Evolutionary conservation across 2,113 vertebrate genomes (phyloP).

Genomic region (Mormoops blainvillei): DNA sequence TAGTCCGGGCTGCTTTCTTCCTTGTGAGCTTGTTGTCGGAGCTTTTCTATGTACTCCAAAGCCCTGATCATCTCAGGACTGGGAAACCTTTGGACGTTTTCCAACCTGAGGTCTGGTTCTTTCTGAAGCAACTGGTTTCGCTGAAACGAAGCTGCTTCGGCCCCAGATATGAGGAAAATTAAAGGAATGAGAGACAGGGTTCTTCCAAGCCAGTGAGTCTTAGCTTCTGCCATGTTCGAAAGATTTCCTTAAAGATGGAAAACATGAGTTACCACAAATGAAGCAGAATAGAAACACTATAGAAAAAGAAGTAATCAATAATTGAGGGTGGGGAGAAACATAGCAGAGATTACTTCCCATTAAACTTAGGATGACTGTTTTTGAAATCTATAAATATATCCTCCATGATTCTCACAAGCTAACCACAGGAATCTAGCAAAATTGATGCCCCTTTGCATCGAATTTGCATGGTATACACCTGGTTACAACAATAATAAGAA

Average conservation of each 20-base stretch:
- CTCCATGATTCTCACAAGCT: not conserved
- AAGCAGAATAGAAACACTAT: not conserved
- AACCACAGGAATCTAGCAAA: not conserved
- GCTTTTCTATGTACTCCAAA: constrained; percentile 92
- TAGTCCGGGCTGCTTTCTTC: constrained; percentile 82
- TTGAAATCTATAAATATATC: not conserved
- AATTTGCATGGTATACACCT: not conserved
- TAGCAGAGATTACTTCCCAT: not conserved
- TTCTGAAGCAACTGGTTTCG: constrained; percentile 86
- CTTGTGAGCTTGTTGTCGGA: constrained; percentile 87
- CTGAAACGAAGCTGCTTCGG: constrained; percentile 86
- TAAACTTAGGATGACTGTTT: not conserved
- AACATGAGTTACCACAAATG: constrained; percentile 73
- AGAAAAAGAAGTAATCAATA: not conserved
- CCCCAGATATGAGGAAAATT: constrained; percentile 77
- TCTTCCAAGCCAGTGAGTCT: constrained; percentile 74
- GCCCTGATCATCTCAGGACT: constrained; percentile 93
- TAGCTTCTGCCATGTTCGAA: constrained; percentile 81
- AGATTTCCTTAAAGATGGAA: constrained; percentile 82
- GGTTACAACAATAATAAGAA: constrained; percentile 6
- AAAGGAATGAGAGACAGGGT: constrained; percentile 74
- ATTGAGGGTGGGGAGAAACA: not conserved
- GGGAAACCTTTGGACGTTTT: constrained; percentile 81
- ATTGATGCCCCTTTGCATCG: not conserved
- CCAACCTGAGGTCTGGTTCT: constrained; percentile 81